A percentile compares a stretch with the other conserved stretches of the same genome.
Evolutionary conservation across 2,888 invertebrate species (phyloP).

Genomic region (Maniola hyperantus): DNA sequence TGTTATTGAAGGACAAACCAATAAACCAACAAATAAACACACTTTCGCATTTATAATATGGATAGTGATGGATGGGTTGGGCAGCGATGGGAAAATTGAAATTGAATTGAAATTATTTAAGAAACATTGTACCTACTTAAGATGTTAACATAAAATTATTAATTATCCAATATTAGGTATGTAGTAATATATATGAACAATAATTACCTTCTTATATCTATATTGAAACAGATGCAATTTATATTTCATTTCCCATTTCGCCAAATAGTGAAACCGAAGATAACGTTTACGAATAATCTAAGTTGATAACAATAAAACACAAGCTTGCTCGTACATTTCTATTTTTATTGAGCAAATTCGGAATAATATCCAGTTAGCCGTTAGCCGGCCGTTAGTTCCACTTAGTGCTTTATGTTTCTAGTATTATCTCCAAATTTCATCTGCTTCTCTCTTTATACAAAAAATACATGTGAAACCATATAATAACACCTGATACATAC

Average conservation of each 20-base stretch:
- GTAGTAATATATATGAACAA: too few species aligned
- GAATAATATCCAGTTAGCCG: constrained; percentile 29
- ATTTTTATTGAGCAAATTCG: constrained; percentile 31
- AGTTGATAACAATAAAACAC: constrained; percentile 32
- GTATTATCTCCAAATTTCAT: constrained; percentile 6
- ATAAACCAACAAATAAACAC: too few species aligned
- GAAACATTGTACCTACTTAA: too few species aligned
- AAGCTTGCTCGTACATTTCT: constrained; percentile 31
- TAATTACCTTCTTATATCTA: too few species aligned
- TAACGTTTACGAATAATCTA: constrained; percentile 24
- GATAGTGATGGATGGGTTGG: too few species aligned
- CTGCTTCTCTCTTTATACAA: neutral
- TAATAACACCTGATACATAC: too few species aligned
- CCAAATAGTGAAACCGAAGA: constrained; percentile 26
- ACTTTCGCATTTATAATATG: too few species aligned
- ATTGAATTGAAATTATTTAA: too few species aligned
- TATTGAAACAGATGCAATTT: constrained; percentile 6
- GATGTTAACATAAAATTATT: too few species aligned
- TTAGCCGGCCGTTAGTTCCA: constrained; percentile 35
- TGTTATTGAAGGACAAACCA: too few species aligned
- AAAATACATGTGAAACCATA: neutral
- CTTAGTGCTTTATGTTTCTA: constrained; percentile 23
- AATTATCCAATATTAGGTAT: too few species aligned
- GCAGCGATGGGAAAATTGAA: too few species aligned
- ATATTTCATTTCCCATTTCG: constrained; percentile 25